Conservation (phyloP, 2,113 vertebrate genomes). For the Catharus fuscescens region DNA sequence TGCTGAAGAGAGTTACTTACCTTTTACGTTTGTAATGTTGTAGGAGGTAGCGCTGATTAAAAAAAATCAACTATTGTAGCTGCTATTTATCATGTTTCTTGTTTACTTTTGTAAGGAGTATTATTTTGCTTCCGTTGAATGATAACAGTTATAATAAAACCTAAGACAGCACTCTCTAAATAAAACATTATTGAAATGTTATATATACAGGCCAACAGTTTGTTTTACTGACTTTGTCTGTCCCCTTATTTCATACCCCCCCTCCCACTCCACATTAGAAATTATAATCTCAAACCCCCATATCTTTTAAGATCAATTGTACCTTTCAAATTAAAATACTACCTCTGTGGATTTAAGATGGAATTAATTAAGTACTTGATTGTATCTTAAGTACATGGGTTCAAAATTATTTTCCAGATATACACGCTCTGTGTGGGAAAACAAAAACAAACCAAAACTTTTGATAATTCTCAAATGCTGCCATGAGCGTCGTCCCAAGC, state of each 20-base stretch:
- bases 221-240: neutral
- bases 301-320: neutral
- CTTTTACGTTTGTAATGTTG: neutral
- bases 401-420: neutral
- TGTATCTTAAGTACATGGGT: neutral
- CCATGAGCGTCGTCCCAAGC: neutral
- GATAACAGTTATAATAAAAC: neutral
- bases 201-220: neutral
- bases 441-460: too few species aligned
- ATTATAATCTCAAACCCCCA: neutral
- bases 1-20: neutral
- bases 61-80: neutral
- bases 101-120: neutral
- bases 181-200: neutral
- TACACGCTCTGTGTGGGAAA: neutral
- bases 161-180: neutral
- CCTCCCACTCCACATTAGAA: rapidly evolving
- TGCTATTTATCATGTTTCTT: neutral
- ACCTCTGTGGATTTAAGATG: neutral
- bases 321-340: neutral
- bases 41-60: neutral
- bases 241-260: neutral
- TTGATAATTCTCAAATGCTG: neutral
- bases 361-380: neutral
- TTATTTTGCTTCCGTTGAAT: neutral